Percentiles rank a stretch among this genome's conserved stretches.
Conservation (phyloP, 2,113 vertebrate genomes). For the Mustela lutreola region DNA sequence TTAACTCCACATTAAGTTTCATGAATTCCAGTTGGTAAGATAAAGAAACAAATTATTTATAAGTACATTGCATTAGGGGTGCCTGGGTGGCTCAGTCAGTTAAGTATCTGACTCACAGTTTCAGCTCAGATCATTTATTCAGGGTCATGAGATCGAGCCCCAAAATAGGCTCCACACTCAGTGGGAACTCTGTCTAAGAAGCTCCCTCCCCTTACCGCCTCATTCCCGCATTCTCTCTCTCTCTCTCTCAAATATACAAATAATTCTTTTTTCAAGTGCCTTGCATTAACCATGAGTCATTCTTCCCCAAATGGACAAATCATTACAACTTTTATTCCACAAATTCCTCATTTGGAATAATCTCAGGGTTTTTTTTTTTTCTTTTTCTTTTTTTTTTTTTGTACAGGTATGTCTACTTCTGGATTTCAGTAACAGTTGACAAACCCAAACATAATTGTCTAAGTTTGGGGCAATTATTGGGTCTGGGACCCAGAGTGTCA, state of each 20-base stretch:
- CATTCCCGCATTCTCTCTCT: too few relatives aligned
- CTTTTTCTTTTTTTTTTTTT: background rate
- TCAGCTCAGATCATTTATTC: too few relatives aligned
- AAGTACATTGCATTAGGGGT: background rate
- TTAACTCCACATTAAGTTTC: slow-evolving; percentile 62
- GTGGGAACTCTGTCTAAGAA: too few relatives aligned
- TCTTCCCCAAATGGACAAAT: slow-evolving; percentile 47
- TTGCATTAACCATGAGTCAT: slow-evolving; percentile 47
- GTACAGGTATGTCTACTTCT: background rate
- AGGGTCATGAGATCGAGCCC: too few relatives aligned
- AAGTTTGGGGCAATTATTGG: background rate
- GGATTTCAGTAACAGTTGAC: slow-evolving; percentile 18
- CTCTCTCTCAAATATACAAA: too few relatives aligned
- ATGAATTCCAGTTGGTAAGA: slow-evolving; percentile 53
- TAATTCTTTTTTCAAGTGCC: background rate
- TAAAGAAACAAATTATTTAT: slow-evolving; percentile 52
- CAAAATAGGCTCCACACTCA: too few relatives aligned
- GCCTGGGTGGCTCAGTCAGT: too few relatives aligned
- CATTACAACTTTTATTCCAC: slow-evolving; percentile 23
- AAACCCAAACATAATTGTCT: slow-evolving; percentile 1
- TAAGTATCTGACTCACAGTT: too few relatives aligned
- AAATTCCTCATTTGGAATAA: slow-evolving; percentile 58
- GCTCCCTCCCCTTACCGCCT: too few relatives aligned
- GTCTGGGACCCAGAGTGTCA: background rate
- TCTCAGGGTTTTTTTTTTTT: background rate